A percentile compares a stretch with the other conserved stretches of the same genome.
phyloP scores from a whole-genome alignment of 1,140 invertebrate species.

The Nephila pilipes region DNA sequence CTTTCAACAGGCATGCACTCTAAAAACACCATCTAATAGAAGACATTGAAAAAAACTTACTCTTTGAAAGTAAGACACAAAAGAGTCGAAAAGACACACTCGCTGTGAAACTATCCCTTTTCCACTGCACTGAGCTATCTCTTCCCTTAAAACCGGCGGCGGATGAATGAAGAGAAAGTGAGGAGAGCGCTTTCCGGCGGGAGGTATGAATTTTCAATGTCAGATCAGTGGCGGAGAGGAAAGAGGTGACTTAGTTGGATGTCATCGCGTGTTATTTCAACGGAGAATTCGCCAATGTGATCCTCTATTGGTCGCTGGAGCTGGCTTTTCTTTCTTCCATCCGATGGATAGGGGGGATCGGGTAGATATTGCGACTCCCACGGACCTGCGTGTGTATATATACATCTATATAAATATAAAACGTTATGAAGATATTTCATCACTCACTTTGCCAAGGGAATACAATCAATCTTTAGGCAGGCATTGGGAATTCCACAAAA shows the following conservation, averaged over 20 bases:
- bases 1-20: too few species aligned
- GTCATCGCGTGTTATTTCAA: slow-evolving; percentile 19
- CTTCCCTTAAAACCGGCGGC: background rate
- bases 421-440: background rate
- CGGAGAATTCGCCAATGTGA: slow-evolving; percentile 9
- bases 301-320: background rate
- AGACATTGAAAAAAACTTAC: too few species aligned
- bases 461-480: background rate
- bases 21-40: too few species aligned
- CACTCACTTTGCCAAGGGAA: background rate
- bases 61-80: too few species aligned
- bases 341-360: background rate
- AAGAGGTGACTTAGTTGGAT: slow-evolving; percentile 1
- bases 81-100: background rate
- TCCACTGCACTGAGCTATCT: background rate
- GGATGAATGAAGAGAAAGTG: slow-evolving; percentile 14
- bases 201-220: slow-evolving; percentile 14
- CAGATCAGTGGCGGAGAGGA: background rate
- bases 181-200: background rate
- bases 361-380: background rate
- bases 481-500: background rate
- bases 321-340: background rate
- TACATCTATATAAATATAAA: too few species aligned
- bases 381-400: background rate
- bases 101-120: background rate